These are phyloP conservation scores for Hypanus sabinus DNA, from an alignment of 2,113 vertebrate species.

Conservation along the genomic window DNA sequence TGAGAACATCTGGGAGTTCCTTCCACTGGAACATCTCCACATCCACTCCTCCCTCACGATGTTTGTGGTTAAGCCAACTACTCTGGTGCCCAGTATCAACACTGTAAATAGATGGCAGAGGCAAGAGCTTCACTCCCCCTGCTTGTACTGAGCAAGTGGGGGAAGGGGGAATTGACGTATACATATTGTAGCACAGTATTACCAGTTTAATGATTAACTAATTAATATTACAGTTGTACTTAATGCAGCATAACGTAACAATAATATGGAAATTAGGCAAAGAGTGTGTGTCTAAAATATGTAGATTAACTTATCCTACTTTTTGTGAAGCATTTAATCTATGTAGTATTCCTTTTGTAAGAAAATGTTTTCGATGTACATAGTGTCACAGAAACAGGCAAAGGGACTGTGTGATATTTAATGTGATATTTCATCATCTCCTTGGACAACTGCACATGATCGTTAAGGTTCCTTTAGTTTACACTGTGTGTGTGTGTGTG, in stretches of 20 bases:
- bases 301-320: slow-evolving; percentile 59
- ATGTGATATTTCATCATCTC: slow-evolving; percentile 40
- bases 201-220: slow-evolving; percentile 53
- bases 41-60: neutral
- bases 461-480: slow-evolving; percentile 38
- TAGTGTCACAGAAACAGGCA: slow-evolving; percentile 50
- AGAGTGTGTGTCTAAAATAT: slow-evolving; percentile 60
- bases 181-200: slow-evolving; percentile 47
- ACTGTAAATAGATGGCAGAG: slow-evolving; percentile 56
- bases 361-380: slow-evolving; percentile 52
- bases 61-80: slow-evolving; percentile 16
- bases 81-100: slow-evolving; percentile 42
- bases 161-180: slow-evolving; percentile 44
- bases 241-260: slow-evolving; percentile 43
- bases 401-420: slow-evolving; percentile 46
- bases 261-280: slow-evolving; percentile 53
- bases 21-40: slow-evolving; percentile 36
- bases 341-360: slow-evolving; percentile 55
- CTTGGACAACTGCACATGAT: slow-evolving; percentile 40
- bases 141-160: slow-evolving; percentile 46
- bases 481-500: too few relatives aligned
- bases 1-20: slow-evolving; percentile 44
- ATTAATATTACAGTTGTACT: slow-evolving; percentile 46
- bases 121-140: slow-evolving; percentile 55
- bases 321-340: slow-evolving; percentile 39